phyloP scores from a whole-genome alignment of 2,113 vertebrate genomes.

The Tor tambroides region DNA sequence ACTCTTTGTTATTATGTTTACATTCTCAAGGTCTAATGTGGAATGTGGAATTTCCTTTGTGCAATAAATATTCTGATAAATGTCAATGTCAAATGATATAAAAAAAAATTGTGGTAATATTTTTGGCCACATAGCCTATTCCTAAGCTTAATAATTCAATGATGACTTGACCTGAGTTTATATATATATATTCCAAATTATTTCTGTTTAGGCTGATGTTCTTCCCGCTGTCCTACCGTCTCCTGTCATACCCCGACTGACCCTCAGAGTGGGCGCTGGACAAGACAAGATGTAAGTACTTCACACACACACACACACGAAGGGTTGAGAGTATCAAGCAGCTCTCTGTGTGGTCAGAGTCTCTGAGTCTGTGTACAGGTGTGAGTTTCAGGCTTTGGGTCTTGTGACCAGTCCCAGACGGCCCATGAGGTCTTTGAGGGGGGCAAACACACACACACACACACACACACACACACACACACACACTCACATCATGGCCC shows the following conservation, averaged over 20 bases:
- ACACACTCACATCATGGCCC: constrained; percentile 46
- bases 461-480: constrained; percentile 41
- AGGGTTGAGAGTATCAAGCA: constrained; percentile 59
- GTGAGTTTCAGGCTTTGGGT: constrained; percentile 62
- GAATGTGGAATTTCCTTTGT: background rate
- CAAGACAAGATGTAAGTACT: constrained; percentile 97
- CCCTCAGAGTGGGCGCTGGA: constrained; percentile 92
- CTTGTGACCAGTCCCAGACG: constrained; percentile 58
- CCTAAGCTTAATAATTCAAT: background rate
- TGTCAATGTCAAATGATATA: background rate
- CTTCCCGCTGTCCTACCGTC: constrained; percentile 82
- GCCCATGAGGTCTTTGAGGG: constrained; percentile 45
- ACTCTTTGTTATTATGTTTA: too few relatives aligned
- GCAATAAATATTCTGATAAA: background rate
- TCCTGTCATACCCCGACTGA: constrained; percentile 95
- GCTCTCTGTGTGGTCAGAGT: constrained; percentile 69
- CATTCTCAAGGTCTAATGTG: too few relatives aligned
- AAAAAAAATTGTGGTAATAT: too few relatives aligned
- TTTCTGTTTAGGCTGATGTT: constrained; percentile 79
- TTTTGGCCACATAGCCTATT: background rate
- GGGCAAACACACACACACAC: constrained; percentile 44
- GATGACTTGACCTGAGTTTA: background rate
- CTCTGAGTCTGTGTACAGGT: constrained; percentile 60
- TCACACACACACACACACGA: constrained; percentile 24
- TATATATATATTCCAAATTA: background rate